These are phyloP conservation scores for Rhopalosiphum maidis DNA, from an alignment of 1,140 invertebrate species.

Conservation along the genomic window DNA sequence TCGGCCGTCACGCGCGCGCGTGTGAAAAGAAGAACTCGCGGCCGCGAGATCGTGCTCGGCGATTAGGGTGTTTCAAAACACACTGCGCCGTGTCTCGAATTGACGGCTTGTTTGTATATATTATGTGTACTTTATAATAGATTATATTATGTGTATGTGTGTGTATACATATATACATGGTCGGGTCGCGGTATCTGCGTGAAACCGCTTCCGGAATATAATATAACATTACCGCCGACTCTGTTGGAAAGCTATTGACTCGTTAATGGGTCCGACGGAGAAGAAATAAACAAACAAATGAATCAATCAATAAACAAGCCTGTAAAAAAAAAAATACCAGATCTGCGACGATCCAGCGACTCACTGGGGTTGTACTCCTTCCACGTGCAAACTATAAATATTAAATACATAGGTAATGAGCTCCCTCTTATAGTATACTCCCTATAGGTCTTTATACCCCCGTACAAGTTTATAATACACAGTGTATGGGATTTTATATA, in stretches of 20 bases:
- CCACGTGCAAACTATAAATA: too few relatives aligned
- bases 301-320: neutral
- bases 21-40: constrained; percentile 28
- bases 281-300: too few relatives aligned
- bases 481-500: too few relatives aligned
- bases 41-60: neutral
- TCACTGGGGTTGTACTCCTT: too few relatives aligned
- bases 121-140: neutral
- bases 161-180: neutral
- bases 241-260: neutral
- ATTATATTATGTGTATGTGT: constrained; percentile 1
- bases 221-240: neutral
- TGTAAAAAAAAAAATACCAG: neutral
- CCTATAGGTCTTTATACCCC: too few relatives aligned
- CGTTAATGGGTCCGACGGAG: neutral
- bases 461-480: too few relatives aligned
- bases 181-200: neutral
- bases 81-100: neutral
- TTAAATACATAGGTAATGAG: too few relatives aligned
- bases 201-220: constrained; percentile 12
- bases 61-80: constrained; percentile 32
- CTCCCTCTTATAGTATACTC: too few relatives aligned
- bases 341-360: too few relatives aligned
- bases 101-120: constrained; percentile 40
- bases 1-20: neutral